Base-by-base conservation (phyloP, 2,113 vertebrate species). In the Gallinago undulata region DNA sequence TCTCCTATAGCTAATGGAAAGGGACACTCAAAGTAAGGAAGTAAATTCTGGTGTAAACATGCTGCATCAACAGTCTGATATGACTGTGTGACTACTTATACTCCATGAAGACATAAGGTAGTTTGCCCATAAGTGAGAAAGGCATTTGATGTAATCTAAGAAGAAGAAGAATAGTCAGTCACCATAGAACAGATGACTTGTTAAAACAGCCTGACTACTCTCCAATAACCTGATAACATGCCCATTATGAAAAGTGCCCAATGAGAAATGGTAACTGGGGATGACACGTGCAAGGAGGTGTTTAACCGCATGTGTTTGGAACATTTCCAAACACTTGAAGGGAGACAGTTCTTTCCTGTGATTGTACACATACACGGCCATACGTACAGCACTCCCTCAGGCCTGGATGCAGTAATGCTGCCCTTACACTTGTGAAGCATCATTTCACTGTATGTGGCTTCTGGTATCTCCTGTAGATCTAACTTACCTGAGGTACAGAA, bases 301-400 rank as follows among this genome's bases (percentile, higher is more conserved):
- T 48, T 63, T 19, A 19, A 75, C 53, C 11, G 23, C 39, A 25
- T 2, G 13, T 59, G 27, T 47, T 43, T 51, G 35, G 45, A 19
- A 39, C 45, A 7, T 35, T 43, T 41, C 18, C 43, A 35, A 48
- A n/a, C 1, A 37, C 37, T 22, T 37, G 48, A 43, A 64, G 47
- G 7, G 30, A 82, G 47, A 21, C 6, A 35, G 64, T 47, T 81
- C 47, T 39, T 63, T 19, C 35, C 53, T 39, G 37, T 37, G 63
- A 13, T 4, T 67, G 13, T 3, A 37, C 18, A 4, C 18, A 7
- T 37, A 27, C 30, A 6, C 31, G 31, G 19, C 21, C 28, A 63
- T 39, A 39, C 37, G 35, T 39, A 57, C 2, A 13, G 8, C 37
- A 24, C 31, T 68, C 23, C 6, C 5, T 0, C 1, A 0, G 33